Base-by-base conservation (phyloP, 2,113 vertebrate species). In the Notothenia rossii region DNA sequence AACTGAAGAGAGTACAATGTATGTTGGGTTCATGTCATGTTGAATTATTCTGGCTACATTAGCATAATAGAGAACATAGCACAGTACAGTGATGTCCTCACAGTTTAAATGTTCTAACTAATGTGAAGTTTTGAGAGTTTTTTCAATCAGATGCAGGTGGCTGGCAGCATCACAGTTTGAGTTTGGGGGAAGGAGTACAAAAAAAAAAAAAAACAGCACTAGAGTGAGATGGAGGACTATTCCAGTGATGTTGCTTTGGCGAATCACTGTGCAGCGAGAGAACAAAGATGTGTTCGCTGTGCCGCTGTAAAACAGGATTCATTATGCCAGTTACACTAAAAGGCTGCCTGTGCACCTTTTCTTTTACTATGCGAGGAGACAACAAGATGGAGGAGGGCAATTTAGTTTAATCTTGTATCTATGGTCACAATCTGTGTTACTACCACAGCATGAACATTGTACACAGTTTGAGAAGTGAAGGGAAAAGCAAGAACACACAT, bases 91-190 rank as follows among this genome's bases (percentile, higher is more conserved):
- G 6, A 43, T 60, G 43, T 14, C 29, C 29, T 25, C 18, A 68
- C 8, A 45, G 61, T 36, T 72, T 12, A 83, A 65, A 72, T 72
- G 73, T 48, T 59, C 49, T 67, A 58, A 79, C 22, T 72, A 14
- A 53, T 4, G 53, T 83, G 15, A 70, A 85, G 85, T 90, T 81
- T 75, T 29, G 29, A 29, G 29, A 93, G 86, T 85, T 86, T 92
- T 7, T 91, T 90, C 33, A 63, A 86, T 91, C 77, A 78, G 75
- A 73, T 72, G 74, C 80, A 81, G 67, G 78, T 72, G 78, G 76
- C 22, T 65, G 60, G 81, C 70, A 2, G 61, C 74, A 74, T 54
- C 66, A 60, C 48, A 81, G 64, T 86, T 82, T 67, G 70, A 75
- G 59, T 81, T 83, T 40, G 7, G 55, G 60, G 40, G 55, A 74